phyloP scores from a whole-genome alignment of 2,797 vertebrate species.

The Sebastolobus altivelis region DNA sequence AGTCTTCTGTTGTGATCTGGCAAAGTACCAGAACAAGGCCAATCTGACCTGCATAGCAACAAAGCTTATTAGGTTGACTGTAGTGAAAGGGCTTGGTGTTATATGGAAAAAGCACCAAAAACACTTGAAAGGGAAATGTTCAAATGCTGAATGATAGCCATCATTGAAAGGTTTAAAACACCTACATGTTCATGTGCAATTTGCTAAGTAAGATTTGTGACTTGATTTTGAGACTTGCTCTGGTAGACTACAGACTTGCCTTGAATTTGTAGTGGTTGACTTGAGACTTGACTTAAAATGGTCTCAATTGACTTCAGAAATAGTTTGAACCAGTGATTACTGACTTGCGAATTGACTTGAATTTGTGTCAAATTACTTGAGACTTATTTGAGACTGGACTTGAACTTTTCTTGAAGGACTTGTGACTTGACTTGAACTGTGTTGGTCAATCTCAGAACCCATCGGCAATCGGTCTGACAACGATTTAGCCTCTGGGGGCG shows the following conservation, averaged over 20 bases:
- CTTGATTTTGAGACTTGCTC: background rate
- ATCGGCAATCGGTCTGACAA: too few relatives aligned
- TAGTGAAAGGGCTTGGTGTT: background rate
- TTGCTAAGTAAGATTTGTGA: background rate
- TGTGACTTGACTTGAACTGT: background rate
- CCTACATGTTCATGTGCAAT: background rate
- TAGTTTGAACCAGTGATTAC: too few relatives aligned
- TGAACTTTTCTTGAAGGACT: background rate
- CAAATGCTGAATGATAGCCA: background rate
- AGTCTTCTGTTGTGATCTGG: background rate
- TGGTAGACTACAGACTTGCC: background rate
- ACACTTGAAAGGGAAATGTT: slow-evolving; percentile 8
- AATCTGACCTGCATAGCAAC: background rate
- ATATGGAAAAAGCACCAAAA: background rate
- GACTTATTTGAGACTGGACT: background rate
- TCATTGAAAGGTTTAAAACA: background rate
- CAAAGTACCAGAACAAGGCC: background rate
- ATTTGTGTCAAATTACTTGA: background rate
- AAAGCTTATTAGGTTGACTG: background rate
- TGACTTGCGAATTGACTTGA: too few relatives aligned
- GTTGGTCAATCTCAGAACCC: background rate
- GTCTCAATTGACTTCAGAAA: too few relatives aligned
- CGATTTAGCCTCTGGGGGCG: too few relatives aligned
- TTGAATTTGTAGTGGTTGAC: background rate
- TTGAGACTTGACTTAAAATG: background rate